phyloP scores from a whole-genome alignment of 2,113 vertebrate species.

The Isichthys henryi region DNA sequence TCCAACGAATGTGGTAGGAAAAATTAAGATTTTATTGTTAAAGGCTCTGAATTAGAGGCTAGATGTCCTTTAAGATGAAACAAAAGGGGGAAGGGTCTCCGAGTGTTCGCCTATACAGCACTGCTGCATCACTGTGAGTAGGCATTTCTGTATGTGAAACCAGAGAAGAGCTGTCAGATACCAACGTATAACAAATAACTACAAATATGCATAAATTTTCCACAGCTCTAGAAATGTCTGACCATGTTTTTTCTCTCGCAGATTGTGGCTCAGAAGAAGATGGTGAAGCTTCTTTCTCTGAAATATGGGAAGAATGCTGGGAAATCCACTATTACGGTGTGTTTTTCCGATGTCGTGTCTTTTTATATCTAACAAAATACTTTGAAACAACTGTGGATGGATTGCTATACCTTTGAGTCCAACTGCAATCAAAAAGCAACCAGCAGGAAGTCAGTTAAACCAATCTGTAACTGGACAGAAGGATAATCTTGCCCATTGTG shows the following conservation, averaged over 20 bases:
- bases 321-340: constrained; percentile 88
- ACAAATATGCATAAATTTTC: not conserved
- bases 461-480: not conserved
- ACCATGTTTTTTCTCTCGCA: constrained; percentile 41
- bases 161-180: not conserved
- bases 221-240: not conserved
- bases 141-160: not conserved
- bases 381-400: not conserved
- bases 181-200: not conserved
- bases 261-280: constrained; percentile 91
- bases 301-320: constrained; percentile 85
- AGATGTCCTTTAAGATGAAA: not conserved
- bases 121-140: not conserved
- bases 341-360: constrained; percentile 17
- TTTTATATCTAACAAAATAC: not conserved
- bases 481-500: not conserved
- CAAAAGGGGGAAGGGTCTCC: not conserved
- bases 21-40: not conserved
- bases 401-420: not conserved
- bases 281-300: constrained; percentile 77
- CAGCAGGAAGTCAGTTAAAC: not conserved
- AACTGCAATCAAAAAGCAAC: not conserved
- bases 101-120: not conserved
- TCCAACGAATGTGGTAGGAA: not conserved
- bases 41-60: not conserved